Evolutionary conservation across 1,140 invertebrate species (phyloP).

Genomic region (Platyura marginata): DNA sequence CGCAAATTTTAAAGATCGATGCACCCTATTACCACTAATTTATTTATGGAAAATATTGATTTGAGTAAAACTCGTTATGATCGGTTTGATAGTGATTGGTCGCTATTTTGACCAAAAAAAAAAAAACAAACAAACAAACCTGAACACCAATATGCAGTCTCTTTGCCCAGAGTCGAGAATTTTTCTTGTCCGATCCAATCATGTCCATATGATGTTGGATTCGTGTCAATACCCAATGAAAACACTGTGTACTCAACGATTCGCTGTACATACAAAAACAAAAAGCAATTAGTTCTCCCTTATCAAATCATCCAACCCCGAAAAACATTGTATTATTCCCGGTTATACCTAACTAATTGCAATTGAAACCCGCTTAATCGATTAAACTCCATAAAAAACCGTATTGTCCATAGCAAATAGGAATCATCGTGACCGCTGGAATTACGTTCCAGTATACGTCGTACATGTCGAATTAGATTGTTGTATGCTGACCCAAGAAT

Average conservation of each 20-base stretch:
- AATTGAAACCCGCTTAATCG: constrained; percentile 64
- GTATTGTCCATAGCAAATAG: constrained; percentile 84
- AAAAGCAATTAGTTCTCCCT: no score
- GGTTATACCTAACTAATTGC: constrained; percentile 73
- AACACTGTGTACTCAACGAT: constrained; percentile 72
- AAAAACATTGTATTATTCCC: no score
- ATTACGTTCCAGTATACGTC: constrained; percentile 22
- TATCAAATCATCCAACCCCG: no score
- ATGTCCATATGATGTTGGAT: constrained; percentile 80
- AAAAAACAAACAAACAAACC: no score
- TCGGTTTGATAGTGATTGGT: no score
- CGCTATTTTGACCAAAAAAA: no score
- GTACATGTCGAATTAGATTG: constrained; percentile 22
- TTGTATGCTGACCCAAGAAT: constrained; percentile 87
- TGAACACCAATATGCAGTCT: constrained; percentile 62
- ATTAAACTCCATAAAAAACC: constrained; percentile 97
- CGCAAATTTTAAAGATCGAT: no score
- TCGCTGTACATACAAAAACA: no score
- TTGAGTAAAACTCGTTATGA: no score
- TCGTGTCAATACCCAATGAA: constrained; percentile 85
- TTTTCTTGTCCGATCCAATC: constrained; percentile 73
- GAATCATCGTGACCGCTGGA: constrained; percentile 54
- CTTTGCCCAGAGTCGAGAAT: constrained; percentile 59
- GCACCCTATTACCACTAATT: no score
- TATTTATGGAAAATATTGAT: no score